phyloP scores from a whole-genome alignment of 2,113 vertebrate genomes.

The Xiphorhynchus elegans region DNA sequence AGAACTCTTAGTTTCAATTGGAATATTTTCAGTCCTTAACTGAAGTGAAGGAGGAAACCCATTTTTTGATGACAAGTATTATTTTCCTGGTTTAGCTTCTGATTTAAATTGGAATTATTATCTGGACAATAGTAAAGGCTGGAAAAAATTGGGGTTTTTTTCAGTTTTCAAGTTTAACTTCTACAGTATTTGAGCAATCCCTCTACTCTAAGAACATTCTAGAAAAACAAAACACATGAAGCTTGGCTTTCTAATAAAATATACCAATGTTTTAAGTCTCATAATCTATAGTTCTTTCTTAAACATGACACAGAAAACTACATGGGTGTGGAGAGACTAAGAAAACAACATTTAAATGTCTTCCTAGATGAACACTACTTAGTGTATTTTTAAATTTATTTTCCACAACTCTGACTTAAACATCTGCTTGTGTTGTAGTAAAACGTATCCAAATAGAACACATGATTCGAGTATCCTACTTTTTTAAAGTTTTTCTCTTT shows the following conservation, averaged over 20 bases:
- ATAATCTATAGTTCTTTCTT: not conserved
- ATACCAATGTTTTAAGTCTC: not conserved
- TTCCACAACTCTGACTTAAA: not conserved
- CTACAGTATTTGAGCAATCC: not conserved
- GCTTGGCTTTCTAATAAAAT: not conserved
- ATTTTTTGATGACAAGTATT: not conserved
- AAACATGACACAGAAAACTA: not conserved
- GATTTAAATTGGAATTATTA: not conserved
- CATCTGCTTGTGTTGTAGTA: not conserved
- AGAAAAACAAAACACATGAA: not conserved
- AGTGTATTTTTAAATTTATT: not conserved
- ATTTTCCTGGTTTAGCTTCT: not conserved
- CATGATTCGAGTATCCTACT: not conserved
- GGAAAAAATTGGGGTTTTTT: not conserved
- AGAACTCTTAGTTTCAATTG: not conserved
- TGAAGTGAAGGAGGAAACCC: not conserved
- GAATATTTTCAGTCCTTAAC: not conserved
- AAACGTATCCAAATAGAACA: not conserved
- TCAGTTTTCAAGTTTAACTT: not conserved
- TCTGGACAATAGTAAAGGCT: not conserved
- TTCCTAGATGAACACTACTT: not conserved
- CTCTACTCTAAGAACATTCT: not conserved
- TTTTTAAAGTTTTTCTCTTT: not conserved
- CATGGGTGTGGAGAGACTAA: not conserved
- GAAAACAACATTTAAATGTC: not conserved